Percentiles rank a stretch among this genome's conserved stretches.
Conservation (phyloP, 2,888 invertebrate genomes). For the Drosophila maculinotata region DNA sequence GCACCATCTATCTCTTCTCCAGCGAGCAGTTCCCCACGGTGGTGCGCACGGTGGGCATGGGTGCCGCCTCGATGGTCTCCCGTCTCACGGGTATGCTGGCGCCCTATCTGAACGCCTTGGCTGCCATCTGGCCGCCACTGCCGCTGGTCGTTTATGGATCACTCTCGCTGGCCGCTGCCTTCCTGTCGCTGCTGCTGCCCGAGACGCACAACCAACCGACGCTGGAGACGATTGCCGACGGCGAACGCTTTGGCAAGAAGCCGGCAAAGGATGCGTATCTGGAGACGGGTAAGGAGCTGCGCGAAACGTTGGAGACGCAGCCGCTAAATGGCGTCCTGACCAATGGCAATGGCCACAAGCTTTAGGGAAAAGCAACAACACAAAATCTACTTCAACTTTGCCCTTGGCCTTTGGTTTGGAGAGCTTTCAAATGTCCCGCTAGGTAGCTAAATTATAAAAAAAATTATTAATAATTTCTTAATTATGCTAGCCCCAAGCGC, state of each 20-base stretch:
- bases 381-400: not conserved
- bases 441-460: constrained; percentile 20
- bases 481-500: constrained; percentile 6
- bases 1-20: constrained; percentile 90
- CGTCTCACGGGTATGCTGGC: constrained; percentile 89
- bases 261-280: constrained; percentile 45
- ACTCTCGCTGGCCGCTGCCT: constrained; percentile 89
- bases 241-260: constrained; percentile 88
- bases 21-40: constrained; percentile 92
- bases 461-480: constrained; percentile 11
- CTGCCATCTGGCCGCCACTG: constrained; percentile 87
- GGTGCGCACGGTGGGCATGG: constrained; percentile 93
- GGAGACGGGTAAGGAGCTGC: constrained; percentile 66
- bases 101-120: constrained; percentile 92
- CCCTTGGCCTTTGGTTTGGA: constrained; percentile 1
- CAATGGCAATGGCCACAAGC: constrained; percentile 48
- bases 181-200: constrained; percentile 90
- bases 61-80: constrained; percentile 94
- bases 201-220: constrained; percentile 92
- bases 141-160: constrained; percentile 91
- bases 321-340: constrained; percentile 58
- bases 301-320: constrained; percentile 51
- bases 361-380: constrained; percentile 30
- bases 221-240: constrained; percentile 93
- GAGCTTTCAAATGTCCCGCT: too few species aligned